Evolutionary conservation across 1,140 invertebrate species (phyloP).

Genomic region (Drosophila bifasciata): DNA sequence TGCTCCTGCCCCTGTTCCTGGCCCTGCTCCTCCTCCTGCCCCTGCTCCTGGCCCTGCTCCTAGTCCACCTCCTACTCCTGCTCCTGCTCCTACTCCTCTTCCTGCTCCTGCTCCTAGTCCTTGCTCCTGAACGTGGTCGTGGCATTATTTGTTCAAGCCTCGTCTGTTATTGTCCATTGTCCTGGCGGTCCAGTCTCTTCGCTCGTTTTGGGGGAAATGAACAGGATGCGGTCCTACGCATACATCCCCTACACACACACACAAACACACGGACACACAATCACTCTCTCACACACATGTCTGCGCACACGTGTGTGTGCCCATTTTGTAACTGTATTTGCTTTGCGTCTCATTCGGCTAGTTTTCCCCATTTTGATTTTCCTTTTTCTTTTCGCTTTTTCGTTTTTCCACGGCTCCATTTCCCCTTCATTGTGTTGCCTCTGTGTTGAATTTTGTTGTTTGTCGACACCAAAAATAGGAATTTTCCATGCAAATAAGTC

Average conservation of each 20-base stretch:
- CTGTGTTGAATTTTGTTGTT: not conserved
- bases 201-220: conserved; percentile 39
- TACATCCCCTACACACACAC: conserved; percentile 1
- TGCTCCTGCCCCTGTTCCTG: too few species aligned
- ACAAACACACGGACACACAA: not conserved
- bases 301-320: conserved; percentile 30
- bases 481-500: conserved; percentile 46
- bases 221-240: conserved; percentile 35
- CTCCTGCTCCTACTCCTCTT: too few species aligned
- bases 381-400: conserved; percentile 5
- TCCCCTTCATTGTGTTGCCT: not conserved
- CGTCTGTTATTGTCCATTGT: conserved; percentile 21
- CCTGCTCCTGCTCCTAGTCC: too few species aligned
- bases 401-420: too few species aligned
- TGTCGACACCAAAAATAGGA: conserved; percentile 13
- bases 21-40: too few species aligned
- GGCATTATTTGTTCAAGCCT: not conserved
- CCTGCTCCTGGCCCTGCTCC: too few species aligned
- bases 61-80: too few species aligned
- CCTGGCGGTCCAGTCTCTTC: not conserved
- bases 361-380: conserved; percentile 28
- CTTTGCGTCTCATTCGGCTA: conserved; percentile 21
- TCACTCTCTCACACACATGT: not conserved
- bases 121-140: too few species aligned
- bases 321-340: conserved; percentile 47